These are phyloP conservation scores for Enteromius thamalakanensis DNA, from an alignment of 2,797 vertebrate species.

Conservation along the genomic window DNA sequence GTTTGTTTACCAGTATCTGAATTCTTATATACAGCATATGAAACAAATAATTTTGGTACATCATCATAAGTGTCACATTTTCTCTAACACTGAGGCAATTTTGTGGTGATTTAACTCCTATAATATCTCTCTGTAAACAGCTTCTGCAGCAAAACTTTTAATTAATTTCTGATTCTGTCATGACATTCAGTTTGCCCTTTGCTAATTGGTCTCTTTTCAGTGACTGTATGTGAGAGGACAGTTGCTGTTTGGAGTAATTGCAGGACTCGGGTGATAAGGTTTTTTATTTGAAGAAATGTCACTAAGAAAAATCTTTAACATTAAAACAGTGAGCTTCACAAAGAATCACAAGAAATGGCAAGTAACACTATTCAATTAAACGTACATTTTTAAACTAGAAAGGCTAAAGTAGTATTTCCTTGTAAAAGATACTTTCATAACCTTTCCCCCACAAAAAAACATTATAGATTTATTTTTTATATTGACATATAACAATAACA, in stretches of 20 bases:
- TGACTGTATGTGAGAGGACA: conserved; percentile 34
- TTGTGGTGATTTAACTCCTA: neutral
- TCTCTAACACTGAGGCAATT: neutral
- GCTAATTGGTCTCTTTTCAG: conserved; percentile 46
- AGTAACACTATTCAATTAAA: neutral
- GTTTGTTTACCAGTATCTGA: neutral
- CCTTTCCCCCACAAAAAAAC: neutral
- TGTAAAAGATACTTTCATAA: neutral
- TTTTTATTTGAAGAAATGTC: conserved; percentile 34
- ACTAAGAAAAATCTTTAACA: neutral
- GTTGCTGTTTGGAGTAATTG: conserved; percentile 42
- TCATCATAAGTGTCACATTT: neutral
- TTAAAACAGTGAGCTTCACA: neutral
- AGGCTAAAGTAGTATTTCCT: neutral
- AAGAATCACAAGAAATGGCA: neutral
- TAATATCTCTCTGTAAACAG: conserved; percentile 1
- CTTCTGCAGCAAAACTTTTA: neutral
- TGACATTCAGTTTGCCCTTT: conserved; percentile 46
- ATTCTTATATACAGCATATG: neutral
- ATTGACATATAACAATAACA: no score
- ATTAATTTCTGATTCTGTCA: conserved; percentile 45
- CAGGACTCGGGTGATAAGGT: neutral
- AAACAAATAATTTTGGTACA: neutral
- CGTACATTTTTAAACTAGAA: neutral
- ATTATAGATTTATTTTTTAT: neutral